Conservation (phyloP, 2,888 invertebrate genomes). For the Myopa tessellatipennis region DNA sequence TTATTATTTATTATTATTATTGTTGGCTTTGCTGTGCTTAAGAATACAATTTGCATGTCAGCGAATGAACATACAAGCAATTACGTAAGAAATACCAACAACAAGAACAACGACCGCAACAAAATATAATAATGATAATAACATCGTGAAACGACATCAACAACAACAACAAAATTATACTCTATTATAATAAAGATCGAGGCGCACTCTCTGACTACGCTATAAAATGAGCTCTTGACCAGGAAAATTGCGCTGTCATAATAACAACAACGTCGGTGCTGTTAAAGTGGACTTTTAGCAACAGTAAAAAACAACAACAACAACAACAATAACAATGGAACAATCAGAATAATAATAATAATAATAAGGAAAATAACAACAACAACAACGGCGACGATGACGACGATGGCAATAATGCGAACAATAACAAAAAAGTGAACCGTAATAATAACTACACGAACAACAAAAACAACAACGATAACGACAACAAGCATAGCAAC, state of each 20-base stretch:
- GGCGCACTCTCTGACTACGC: too few species aligned
- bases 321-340: neutral
- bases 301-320: conserved; percentile 25
- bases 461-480: neutral
- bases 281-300: conserved; percentile 41
- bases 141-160: neutral
- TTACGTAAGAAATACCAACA: neutral
- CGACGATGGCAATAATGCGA: neutral
- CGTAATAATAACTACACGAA: neutral
- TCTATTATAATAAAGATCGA: conserved; percentile 1
- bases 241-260: conserved; percentile 41
- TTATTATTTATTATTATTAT: too few species aligned
- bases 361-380: too few species aligned
- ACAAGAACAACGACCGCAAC: neutral
- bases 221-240: conserved; percentile 34
- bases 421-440: neutral
- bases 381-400: too few species aligned
- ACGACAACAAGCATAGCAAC: neutral
- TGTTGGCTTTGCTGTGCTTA: too few species aligned
- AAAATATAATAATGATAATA: too few species aligned
- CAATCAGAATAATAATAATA: neutral
- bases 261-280: conserved; percentile 23
- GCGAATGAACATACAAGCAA: neutral
- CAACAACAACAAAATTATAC: conserved; percentile 16
- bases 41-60: too few species aligned